Evolutionary conservation across 2,888 invertebrate species (phyloP), one percentile per base, ranked within the genome.

Genomic region (Vanessa cardui): DNA sequence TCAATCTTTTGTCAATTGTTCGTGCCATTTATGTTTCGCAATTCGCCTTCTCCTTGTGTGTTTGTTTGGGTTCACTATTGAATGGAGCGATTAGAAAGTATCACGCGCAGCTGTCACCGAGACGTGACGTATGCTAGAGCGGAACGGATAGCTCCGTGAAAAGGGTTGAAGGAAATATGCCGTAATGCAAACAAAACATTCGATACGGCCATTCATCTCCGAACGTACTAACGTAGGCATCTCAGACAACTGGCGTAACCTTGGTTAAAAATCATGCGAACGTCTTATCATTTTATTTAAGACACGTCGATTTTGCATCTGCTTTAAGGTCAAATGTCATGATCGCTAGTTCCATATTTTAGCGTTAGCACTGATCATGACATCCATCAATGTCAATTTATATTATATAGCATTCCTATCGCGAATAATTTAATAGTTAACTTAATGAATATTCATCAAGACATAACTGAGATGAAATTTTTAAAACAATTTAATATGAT

Each of bases 51-150:
- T 86, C 81, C 80, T 84, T 79, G 78, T 81, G 72, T 83, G 79
- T 85, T 87, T 88, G 88, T 88, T 88, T 87, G 85, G 78, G 73
- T 78, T 80, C 76, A 80, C 77, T 82, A 83, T 86, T 89, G 84
- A 87, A 90, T 88, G 78, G 83, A 82, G 83, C 87, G 88, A 90
- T 91, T 90, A 90, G 90, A 92, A 92, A 91, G 91, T 89, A 83
- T 83, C 78, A 80, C 83, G 82, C 81, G 82, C 92, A 92, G 89
- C 91, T 91, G 92, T 90, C 90, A 90, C 87, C 87, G 83, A 76
- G 83, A 86, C 87, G 90, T 89, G 89, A 89, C 88, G 86, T 86
- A 89, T 83, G 85, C 84, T 82, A 80, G 87, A 91, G 90, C 86
- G 90, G 88, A 91, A 90, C 90, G 87, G 88, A 90, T 91, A 86